Evolutionary conservation across 2,113 vertebrate species (phyloP), one percentile per base, ranked within the genome.

Genomic region (Onychorhynchus coronatus): DNA sequence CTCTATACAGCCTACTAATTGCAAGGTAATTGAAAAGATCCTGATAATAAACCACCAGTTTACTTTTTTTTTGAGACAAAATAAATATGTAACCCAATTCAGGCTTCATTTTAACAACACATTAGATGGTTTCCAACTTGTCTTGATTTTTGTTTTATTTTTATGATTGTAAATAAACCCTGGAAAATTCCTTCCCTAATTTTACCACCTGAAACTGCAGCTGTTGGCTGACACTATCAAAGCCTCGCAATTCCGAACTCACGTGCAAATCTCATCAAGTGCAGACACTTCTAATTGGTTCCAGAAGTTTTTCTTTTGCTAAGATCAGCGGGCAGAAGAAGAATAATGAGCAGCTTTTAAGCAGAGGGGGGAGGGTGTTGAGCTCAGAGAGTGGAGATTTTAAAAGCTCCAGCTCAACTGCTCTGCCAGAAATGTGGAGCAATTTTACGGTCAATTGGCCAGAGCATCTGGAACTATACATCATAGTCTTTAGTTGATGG

Each of bases 371-470:
- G 93, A 96, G 96, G 95, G 85, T 98, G 95, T 96, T 97, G 97
- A 98, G 96, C 97, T 93, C 39, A 78, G 93, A 94, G 97, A 92
- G 85, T 96, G 97, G 97, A 96, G 95, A 98, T 98, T 98, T 98
- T 97, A 97, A 98, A 98, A 98, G 98, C 97, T 98, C 96, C 97
- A 98, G 97, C 96, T 91, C 95, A 95, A 97, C 97, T 96, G 94
- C 98, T 97, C 98, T 97, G 98, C 98, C 99, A 98, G 98, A 98
- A 98, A 99, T 97, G 98, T 97, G 85, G 92, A 97, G 98, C 98
- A 99, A 99, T 99, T 99, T 99, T 99, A 99, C 97, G 99, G 99
- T 99, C 99, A 99, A 99, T 99, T 99, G 99, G 98, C 97, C 94
- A 93, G 97, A 97, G 98, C 99, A 99, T 99, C 98, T 99, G 99